These are phyloP conservation scores for Eupsittula cactorum DNA, from an alignment of 2,113 vertebrate species.

Conservation along the genomic window DNA sequence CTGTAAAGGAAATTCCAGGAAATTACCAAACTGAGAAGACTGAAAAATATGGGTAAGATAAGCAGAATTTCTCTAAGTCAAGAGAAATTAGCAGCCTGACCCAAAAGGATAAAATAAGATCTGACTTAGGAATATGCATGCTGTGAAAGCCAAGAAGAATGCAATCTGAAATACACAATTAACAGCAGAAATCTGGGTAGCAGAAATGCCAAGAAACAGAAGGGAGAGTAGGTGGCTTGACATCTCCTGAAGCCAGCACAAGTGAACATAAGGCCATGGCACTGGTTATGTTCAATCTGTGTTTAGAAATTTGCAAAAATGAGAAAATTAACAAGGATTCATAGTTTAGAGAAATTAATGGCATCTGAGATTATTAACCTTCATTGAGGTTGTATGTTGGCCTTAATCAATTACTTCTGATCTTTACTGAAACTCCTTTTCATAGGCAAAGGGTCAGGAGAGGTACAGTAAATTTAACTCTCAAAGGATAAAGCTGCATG, in stretches of 20 bases:
- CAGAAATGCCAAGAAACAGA: not conserved
- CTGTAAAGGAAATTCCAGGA: not conserved
- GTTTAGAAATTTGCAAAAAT: not conserved
- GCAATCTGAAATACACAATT: not conserved
- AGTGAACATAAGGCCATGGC: not conserved
- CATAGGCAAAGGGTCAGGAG: not conserved
- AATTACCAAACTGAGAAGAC: not conserved
- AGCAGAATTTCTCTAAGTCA: not conserved
- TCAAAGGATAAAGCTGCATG: not conserved
- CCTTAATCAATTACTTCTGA: not conserved
- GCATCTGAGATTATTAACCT: not conserved
- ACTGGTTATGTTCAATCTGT: not conserved
- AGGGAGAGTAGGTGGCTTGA: not conserved
- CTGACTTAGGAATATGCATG: not conserved
- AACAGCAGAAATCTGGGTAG: not conserved
- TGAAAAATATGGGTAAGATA: not conserved
- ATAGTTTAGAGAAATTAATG: not conserved
- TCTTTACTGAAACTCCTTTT: not conserved
- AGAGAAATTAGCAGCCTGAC: not conserved
- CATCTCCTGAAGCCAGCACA: not conserved
- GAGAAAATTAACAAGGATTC: not conserved
- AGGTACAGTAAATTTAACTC: not conserved
- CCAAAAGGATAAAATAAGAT: not conserved
- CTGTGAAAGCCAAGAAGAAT: not conserved
- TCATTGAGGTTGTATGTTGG: not conserved